These are phyloP conservation scores for Xiphophorus maculatus DNA, from an alignment of 2,113 vertebrate species.

Conservation along the genomic window DNA sequence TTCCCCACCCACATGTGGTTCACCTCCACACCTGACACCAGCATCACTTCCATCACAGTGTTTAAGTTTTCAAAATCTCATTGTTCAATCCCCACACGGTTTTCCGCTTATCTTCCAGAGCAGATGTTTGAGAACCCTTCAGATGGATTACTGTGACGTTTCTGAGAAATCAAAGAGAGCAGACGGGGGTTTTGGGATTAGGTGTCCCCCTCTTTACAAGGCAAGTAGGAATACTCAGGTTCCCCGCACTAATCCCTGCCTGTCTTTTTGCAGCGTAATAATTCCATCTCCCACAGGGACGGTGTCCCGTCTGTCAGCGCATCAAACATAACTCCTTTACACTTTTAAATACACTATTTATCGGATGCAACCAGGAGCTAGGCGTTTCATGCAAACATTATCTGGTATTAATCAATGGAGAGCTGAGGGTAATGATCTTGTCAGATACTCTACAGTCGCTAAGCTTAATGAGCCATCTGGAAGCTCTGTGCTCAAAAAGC, in stretches of 20 bases:
- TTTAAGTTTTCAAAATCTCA: too few relatives aligned
- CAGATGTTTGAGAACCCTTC: slow-evolving; percentile 64
- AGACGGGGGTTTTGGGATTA: slow-evolving; percentile 60
- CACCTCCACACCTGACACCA: too few relatives aligned
- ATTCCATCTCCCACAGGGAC: slow-evolving; percentile 11
- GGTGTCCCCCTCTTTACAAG: slow-evolving; percentile 51
- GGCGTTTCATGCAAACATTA: too few relatives aligned
- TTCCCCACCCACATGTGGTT: too few relatives aligned
- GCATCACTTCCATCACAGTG: too few relatives aligned
- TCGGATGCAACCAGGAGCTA: too few relatives aligned
- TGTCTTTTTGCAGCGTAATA: slow-evolving; percentile 24
- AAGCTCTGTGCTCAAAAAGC: slow-evolving; percentile 31
- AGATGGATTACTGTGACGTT: slow-evolving; percentile 64
- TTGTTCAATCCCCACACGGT: not conserved
- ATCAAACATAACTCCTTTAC: slow-evolving; percentile 46
- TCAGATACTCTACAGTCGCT: slow-evolving; percentile 18
- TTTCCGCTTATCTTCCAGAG: slow-evolving; percentile 59
- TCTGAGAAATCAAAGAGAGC: slow-evolving; percentile 63
- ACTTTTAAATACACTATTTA: too few relatives aligned
- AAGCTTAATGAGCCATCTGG: slow-evolving; percentile 52
- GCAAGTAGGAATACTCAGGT: slow-evolving; percentile 48
- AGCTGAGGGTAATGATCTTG: too few relatives aligned
- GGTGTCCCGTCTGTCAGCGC: slow-evolving; percentile 31
- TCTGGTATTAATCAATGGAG: too few relatives aligned
- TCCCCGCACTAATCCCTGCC: slow-evolving; percentile 9